A percentile compares a stretch with the other conserved stretches of the same genome.
phyloP scores from a whole-genome alignment of 2,888 invertebrate genomes.

The Heterodera filipjevi region DNA sequence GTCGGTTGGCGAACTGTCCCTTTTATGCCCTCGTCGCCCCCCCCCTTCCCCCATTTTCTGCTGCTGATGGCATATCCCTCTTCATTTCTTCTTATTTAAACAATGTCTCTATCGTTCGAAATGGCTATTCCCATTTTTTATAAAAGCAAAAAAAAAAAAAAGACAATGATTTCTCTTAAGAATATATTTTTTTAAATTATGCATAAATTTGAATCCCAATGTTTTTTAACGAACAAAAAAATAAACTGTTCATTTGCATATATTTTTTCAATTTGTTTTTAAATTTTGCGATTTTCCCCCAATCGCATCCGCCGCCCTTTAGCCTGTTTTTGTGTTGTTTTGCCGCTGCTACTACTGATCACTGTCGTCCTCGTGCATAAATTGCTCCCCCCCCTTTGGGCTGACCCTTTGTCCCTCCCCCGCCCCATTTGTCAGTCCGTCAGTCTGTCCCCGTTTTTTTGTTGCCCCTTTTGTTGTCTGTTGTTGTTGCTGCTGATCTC shows the following conservation, averaged over 20 bases:
- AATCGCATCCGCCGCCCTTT: background rate
- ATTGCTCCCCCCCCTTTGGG: background rate
- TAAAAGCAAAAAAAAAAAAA: too few relatives aligned
- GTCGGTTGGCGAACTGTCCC: background rate
- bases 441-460: constrained; percentile 1
- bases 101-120: too few relatives aligned
- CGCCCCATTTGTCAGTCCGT: background rate
- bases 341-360: too few relatives aligned
- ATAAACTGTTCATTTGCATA: background rate
- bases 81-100: too few relatives aligned
- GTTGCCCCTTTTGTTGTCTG: constrained; percentile 2
- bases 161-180: too few relatives aligned
- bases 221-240: too few relatives aligned
- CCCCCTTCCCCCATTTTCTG: too few relatives aligned
- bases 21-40: background rate
- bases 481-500: background rate
- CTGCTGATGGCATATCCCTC: too few relatives aligned
- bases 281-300: background rate
- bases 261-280: background rate
- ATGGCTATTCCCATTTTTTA: too few relatives aligned
- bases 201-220: too few relatives aligned
- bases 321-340: background rate
- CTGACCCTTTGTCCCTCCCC: constrained; percentile 6
- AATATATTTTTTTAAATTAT: too few relatives aligned
- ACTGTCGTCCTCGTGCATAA: background rate